These are phyloP conservation scores for Thereuonema tuberculata DNA, from an alignment of 1,140 invertebrate genomes.

Conservation along the genomic window DNA sequence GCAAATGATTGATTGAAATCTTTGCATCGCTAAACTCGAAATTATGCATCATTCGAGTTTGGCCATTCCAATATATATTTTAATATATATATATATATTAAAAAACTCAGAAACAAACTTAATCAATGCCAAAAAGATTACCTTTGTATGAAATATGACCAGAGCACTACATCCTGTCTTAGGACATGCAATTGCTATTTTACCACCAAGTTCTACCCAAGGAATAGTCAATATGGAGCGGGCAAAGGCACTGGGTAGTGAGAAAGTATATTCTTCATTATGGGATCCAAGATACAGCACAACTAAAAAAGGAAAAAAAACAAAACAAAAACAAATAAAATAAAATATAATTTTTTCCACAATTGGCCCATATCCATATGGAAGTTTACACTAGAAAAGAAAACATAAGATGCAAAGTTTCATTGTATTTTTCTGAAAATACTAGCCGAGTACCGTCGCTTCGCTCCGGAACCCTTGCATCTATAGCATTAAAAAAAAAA, in stretches of 20 bases:
- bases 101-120: too few relatives aligned
- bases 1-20: too few relatives aligned
- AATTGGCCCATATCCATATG: neutral
- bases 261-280: constrained; percentile 35
- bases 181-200: constrained; percentile 29
- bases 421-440: too few relatives aligned
- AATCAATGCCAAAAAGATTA: constrained; percentile 20
- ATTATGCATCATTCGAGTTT: too few relatives aligned
- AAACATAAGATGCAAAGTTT: too few relatives aligned
- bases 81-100: too few relatives aligned
- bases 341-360: neutral
- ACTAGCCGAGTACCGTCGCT: too few relatives aligned
- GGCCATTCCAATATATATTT: too few relatives aligned
- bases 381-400: too few relatives aligned
- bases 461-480: too few relatives aligned
- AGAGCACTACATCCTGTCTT: constrained; percentile 30
- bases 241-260: constrained; percentile 34
- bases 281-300: constrained; percentile 24
- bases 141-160: constrained; percentile 38
- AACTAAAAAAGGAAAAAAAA: constrained; percentile 21
- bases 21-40: too few relatives aligned
- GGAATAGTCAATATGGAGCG: constrained; percentile 36
- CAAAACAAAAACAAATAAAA: neutral
- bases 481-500: too few relatives aligned
- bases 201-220: constrained; percentile 37